Evolutionary conservation across 2,113 vertebrate species (phyloP).

Genomic region (Brienomyrus longianalis): DNA sequence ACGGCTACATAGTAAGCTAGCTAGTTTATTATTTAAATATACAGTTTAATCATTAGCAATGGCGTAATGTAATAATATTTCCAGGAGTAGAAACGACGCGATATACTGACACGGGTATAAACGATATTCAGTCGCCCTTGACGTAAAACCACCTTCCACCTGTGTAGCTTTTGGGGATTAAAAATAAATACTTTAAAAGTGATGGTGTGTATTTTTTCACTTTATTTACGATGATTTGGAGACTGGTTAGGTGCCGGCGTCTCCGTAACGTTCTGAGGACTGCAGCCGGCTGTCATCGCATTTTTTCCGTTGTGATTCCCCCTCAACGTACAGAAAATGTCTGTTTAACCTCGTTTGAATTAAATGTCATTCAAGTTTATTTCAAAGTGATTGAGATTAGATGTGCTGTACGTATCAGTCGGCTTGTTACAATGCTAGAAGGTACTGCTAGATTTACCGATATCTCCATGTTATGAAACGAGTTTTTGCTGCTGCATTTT

Average conservation of each 20-base stretch:
- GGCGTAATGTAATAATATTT: neutral
- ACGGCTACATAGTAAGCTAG: neutral
- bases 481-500: neutral
- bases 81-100: neutral
- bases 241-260: neutral
- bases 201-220: neutral
- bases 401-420: neutral
- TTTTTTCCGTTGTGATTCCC: neutral
- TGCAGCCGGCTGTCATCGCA: neutral
- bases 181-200: neutral
- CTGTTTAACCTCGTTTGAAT: neutral
- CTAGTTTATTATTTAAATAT: neutral
- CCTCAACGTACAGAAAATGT: neutral
- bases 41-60: neutral
- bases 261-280: neutral
- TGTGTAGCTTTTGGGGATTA: neutral
- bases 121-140: neutral
- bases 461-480: neutral
- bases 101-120: neutral
- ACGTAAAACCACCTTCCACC: neutral
- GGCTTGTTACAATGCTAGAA: neutral
- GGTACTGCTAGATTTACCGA: neutral
- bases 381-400: neutral
- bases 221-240: neutral
- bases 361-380: neutral